Evolutionary conservation across 1,140 invertebrate genomes (phyloP), one percentile per base, ranked within the genome.

Genomic region (Tenebrio molitor): DNA sequence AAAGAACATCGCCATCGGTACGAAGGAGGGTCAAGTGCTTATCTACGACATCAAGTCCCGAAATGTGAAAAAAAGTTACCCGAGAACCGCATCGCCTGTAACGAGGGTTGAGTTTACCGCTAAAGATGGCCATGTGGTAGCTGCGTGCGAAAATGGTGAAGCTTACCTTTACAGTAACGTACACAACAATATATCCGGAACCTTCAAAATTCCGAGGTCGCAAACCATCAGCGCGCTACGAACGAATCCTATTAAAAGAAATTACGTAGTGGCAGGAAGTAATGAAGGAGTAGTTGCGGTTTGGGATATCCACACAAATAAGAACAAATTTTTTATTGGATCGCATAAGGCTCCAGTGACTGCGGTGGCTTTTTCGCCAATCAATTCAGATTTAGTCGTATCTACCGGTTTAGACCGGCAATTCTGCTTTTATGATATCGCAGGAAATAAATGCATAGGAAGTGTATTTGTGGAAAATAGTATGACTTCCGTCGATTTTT

Each of bases 41-140:
- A 62, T 83, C 29, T 83, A 83, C 68, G 82, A 83, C 72, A 75
- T 82, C 15, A 82, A 82, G 74, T 19, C 70, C 4, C 73, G 70
- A 33, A 74, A 42, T 16, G 75, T 79, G 29, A 80, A 77, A 29
- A 77, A 79, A 23, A 71, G 77, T 23, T 82, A 76, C 69, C 75
- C 76, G 0, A 75, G 76, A 44, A 63, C 77, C 17, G 50, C 68
- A n/a, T 76, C 72, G 0, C 12, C 69, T 10, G 71, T 81, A 21
- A 73, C 76, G 23, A 68, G 77, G 29, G 50, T 81, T 15, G 75
- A 78, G 29, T 81, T 77, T 50, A 81, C 75, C 5, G 66, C 76
- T 12, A 81, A 81, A 44, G 82, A 83, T 71, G 76, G 74, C 0
- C 79, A 82, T 70, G 72, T 82, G 39, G 75, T 77, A 23, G 78